Evolutionary conservation across 2,888 invertebrate genomes (phyloP), one percentile per base, ranked within the genome.

Genomic region (Galerucella calmariensis): DNA sequence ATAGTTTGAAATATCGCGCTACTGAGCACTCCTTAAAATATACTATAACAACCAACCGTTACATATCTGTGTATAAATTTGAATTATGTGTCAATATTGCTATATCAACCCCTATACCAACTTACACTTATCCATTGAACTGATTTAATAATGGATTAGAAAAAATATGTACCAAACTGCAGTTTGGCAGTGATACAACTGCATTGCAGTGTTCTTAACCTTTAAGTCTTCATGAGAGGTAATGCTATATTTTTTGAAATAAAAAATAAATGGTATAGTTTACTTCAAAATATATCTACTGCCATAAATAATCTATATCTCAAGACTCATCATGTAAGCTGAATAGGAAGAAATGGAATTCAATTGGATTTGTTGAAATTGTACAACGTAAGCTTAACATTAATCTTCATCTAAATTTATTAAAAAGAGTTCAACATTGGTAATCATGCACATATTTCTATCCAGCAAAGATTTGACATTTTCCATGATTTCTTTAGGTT

Each of bases 121-220:
- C 56, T 56, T 56, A 56, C 16, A 0, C 16, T 56, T 20, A 56
- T 56, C 16, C 5, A 56, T 16, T 56, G 20, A 56, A 2, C 9
- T 56, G 16, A 56, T 20, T 20, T 12, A n/a, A 1, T 20, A 0
- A 9, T 10, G 16, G n/a, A n/a, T 10, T 16, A 8, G 1, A n/a
- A 48, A 59, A 44, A n/a, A 20, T 44, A 44, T 67, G 24, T 51
- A 56, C 35, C 68, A 59, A 61, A 69, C 62, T 63, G 69, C 69
- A 69, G 44, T 69, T 69, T 59, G 62, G 48, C 59, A 67, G 44
- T 59, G 61, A 62, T 35, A 67, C 16, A 56, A 56, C 67, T 68
- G 67, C 67, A 73, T 35, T 72, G 67, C 67, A 62, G 63, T 62
- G 53, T 62, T 35, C 48, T 68, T 59, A 58, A 20, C 10, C 20